Base-by-base conservation (phyloP, 2,113 vertebrate genomes). In the Anolis carolinensis region DNA sequence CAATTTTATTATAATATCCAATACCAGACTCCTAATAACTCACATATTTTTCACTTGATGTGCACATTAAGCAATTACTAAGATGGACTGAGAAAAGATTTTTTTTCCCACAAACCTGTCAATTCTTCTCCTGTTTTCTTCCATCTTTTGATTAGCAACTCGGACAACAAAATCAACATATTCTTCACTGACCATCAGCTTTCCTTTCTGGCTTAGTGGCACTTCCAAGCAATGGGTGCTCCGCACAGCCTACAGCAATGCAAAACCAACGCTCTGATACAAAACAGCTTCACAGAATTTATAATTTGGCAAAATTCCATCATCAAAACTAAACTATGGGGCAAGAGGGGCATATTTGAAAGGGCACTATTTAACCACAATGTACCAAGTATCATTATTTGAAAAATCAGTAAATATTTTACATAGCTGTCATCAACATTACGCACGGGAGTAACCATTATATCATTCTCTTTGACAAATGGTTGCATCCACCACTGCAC, bases 211-310 rank as follows among this genome's bases (percentile, higher is more conserved):
- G 88, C 95, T 97, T 87, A 99, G 88, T 0, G 98, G 98, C 91
- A 99, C 99, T 95, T 99, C 99, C 86, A 99, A 95, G 88, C 97
- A 96, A 8, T 99, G 98, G 78, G 98, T 98, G 88, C 98, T 98
- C 1, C 98, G 97, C 84, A 99, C 96, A 9, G 98, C 99, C 98
- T 99, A 44, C 21, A 85, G 79, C 65, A 74, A 93, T 25, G 85
- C 2, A 86, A 0, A 85, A 75, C 21, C 23, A 39, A 50, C 32
- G 65, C 4, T 20, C 55, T n/a, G 39, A 1, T 77, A 67, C 27
- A 2, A 78, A 75, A 1, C 52, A 67, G 6, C 55, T 23, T 73
- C 25, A 20, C 9, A 70, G 50, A 55, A 2, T 5, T 85, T 10
- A 36, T 5, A 62, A 25, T 9, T 13, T 62, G 20, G 23, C 23